Conservation (phyloP, 2,888 invertebrate genomes). For the Metopia argyrocephala region DNA sequence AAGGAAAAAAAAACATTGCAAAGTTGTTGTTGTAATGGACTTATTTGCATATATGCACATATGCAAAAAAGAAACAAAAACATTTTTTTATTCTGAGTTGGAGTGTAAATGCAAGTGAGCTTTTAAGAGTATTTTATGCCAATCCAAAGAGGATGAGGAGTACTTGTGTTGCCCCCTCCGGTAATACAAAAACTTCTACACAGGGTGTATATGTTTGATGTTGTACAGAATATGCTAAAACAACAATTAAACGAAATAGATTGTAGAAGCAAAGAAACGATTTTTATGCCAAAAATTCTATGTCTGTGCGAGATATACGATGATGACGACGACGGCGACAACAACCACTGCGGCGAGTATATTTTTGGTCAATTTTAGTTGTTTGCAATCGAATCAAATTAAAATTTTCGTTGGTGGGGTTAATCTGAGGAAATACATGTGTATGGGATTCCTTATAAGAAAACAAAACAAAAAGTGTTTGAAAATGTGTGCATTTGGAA, state of each 20-base stretch:
- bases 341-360: too few relatives aligned
- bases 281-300: slow-evolving; percentile 49
- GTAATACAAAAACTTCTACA: slow-evolving; percentile 22
- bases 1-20: slow-evolving; percentile 40
- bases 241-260: slow-evolving; percentile 31
- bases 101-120: slow-evolving; percentile 53
- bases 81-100: slow-evolving; percentile 57
- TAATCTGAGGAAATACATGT: slow-evolving; percentile 12
- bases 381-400: slow-evolving; percentile 45
- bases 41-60: slow-evolving; percentile 71
- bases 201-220: neutral
- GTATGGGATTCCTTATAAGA: neutral
- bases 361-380: slow-evolving; percentile 56
- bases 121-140: slow-evolving; percentile 6
- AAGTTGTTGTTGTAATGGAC: slow-evolving; percentile 59
- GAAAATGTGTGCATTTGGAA: slow-evolving; percentile 15
- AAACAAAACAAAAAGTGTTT: too few relatives aligned
- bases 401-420: slow-evolving; percentile 10
- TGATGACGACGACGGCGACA: too few relatives aligned
- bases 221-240: slow-evolving; percentile 22
- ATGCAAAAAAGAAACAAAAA: slow-evolving; percentile 56
- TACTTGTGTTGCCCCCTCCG: slow-evolving; percentile 5
- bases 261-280: neutral
- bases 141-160: slow-evolving; percentile 12
- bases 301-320: slow-evolving; percentile 22